Percentiles rank a stretch among this genome's conserved stretches.
phyloP scores from a whole-genome alignment of 2,888 invertebrate genomes.

The Lochmaea capreae region DNA sequence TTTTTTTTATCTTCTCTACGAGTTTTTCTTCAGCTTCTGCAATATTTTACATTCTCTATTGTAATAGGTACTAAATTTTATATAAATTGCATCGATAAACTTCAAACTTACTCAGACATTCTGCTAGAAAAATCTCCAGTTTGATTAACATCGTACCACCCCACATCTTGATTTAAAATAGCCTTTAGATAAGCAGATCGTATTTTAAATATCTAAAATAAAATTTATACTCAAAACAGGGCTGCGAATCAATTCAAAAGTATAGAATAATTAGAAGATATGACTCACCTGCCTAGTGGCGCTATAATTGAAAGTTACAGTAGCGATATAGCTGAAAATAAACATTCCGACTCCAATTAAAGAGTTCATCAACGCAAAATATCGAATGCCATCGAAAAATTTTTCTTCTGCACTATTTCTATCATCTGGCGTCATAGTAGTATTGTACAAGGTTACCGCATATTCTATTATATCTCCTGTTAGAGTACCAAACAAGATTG shows the following conservation, averaged over 20 bases:
- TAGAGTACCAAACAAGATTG: constrained; percentile 75
- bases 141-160: constrained; percentile 79
- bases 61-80: too few relatives aligned
- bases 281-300: constrained; percentile 75
- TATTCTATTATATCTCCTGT: constrained; percentile 71
- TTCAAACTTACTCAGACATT: constrained; percentile 75
- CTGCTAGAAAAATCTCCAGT: constrained; percentile 80
- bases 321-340: constrained; percentile 73
- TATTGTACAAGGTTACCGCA: constrained; percentile 41
- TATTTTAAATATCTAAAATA: constrained; percentile 71
- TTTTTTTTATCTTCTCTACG: too few relatives aligned
- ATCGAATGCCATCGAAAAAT: constrained; percentile 68
- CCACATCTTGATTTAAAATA: constrained; percentile 79
- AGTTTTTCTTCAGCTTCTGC: too few relatives aligned
- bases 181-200: constrained; percentile 75
- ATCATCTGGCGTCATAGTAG: constrained; percentile 40
- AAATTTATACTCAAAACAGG: background rate
- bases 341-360: constrained; percentile 73
- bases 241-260: background rate
- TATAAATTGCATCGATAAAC: too few relatives aligned
- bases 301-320: constrained; percentile 77
- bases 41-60: too few relatives aligned
- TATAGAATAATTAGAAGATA: too few relatives aligned
- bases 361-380: constrained; percentile 74
- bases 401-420: constrained; percentile 59